These are phyloP conservation scores for Tenthredo amoena DNA, from an alignment of 2,888 invertebrate genomes.

Conservation along the genomic window DNA sequence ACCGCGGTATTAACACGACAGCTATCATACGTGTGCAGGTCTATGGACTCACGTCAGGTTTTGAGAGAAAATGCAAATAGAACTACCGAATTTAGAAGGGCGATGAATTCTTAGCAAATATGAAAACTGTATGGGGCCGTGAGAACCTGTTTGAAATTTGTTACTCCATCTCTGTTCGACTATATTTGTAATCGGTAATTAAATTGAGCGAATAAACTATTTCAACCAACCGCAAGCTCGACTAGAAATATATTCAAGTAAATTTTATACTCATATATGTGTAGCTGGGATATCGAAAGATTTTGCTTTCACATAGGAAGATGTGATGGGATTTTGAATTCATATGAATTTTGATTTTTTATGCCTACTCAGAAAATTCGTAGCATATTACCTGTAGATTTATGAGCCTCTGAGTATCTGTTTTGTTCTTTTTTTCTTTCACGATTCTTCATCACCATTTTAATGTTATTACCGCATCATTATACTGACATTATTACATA, in stretches of 20 bases:
- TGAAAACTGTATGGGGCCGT: not conserved
- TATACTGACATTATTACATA: slow-evolving; percentile 1
- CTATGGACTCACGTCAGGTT: not conserved
- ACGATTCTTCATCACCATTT: not conserved
- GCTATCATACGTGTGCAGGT: not conserved
- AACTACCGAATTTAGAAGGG: not conserved
- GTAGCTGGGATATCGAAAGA: no score
- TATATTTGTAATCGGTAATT: not conserved
- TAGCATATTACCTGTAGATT: not conserved
- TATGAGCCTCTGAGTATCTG: not conserved
- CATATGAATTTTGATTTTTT: not conserved
- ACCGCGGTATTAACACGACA: not conserved
- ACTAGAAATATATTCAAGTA: not conserved
- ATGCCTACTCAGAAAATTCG: no score
- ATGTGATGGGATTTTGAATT: not conserved
- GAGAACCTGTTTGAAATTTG: not conserved
- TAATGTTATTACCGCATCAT: not conserved
- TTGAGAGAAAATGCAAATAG: not conserved
- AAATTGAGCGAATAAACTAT: not conserved
- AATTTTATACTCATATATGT: not conserved
- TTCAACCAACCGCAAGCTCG: not conserved
- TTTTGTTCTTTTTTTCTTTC: not conserved
- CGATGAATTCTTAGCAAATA: not conserved
- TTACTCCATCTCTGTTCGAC: not conserved
- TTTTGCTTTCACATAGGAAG: not conserved